These are phyloP conservation scores for Hassar affinis DNA, from an alignment of 2,113 vertebrate genomes.

Conservation along the genomic window DNA sequence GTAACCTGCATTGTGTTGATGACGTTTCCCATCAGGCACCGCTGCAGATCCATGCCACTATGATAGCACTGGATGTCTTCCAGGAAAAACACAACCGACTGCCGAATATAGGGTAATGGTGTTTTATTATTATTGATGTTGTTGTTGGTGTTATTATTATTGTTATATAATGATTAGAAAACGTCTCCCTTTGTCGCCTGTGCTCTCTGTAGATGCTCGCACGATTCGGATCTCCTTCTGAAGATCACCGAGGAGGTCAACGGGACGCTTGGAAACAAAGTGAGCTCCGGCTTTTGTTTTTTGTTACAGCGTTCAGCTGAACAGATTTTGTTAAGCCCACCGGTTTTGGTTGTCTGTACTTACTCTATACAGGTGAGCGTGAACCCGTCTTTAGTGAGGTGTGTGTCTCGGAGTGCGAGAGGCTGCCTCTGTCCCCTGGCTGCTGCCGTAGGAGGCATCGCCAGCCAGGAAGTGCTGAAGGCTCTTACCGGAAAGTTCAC, in stretches of 20 bases:
- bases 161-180: no score
- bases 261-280: slow-evolving; percentile 81
- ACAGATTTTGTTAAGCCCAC: background rate
- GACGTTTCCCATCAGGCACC: slow-evolving; percentile 74
- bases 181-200: no score
- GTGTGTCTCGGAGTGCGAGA: slow-evolving; percentile 83
- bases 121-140: no score
- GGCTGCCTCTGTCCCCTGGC: slow-evolving; percentile 86
- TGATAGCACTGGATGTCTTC: slow-evolving; percentile 89
- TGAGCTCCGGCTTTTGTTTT: slow-evolving; percentile 59
- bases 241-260: slow-evolving; percentile 81
- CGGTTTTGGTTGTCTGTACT: no score
- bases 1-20: background rate
- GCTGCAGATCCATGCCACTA: slow-evolving; percentile 84
- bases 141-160: no score
- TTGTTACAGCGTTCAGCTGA: background rate
- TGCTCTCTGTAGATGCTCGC: slow-evolving; percentile 76
- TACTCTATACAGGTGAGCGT: slow-evolving; percentile 75
- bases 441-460: slow-evolving; percentile 88
- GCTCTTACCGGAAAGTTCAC: slow-evolving; percentile 97
- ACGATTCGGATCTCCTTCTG: slow-evolving; percentile 86
- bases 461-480: slow-evolving; percentile 95
- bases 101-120: slow-evolving; percentile 83
- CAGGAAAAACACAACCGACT: slow-evolving; percentile 81
- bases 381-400: slow-evolving; percentile 79